These are phyloP conservation scores for Phytoseiulus persimilis DNA, from an alignment of 2,888 invertebrate species.

Conservation along the genomic window DNA sequence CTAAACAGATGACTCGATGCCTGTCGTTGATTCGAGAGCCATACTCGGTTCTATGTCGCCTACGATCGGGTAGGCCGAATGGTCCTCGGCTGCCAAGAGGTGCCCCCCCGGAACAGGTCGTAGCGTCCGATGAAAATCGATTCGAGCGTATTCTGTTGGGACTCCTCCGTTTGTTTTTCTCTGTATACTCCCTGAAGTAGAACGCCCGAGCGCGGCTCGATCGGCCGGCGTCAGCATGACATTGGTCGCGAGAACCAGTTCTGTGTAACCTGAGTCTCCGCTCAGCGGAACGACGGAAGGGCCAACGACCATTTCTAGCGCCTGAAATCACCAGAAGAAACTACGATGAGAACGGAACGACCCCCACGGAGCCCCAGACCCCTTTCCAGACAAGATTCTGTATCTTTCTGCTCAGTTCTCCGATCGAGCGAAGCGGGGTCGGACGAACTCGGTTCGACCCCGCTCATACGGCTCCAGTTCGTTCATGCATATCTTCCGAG, in stretches of 20 bases:
- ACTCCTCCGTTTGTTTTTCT: conserved; percentile 20
- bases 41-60: conserved; percentile 37
- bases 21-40: conserved; percentile 19
- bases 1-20: conserved; percentile 5
- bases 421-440: too few species aligned
- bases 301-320: conserved; percentile 21
- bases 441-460: too few species aligned
- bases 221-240: conserved; percentile 20
- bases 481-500: too few species aligned
- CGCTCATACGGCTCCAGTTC: too few species aligned
- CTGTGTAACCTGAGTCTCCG: conserved; percentile 7
- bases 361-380: too few species aligned
- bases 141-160: conserved; percentile 33
- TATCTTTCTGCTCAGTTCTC: too few species aligned
- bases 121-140: conserved; percentile 32
- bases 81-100: conserved; percentile 33
- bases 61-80: conserved; percentile 28
- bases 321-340: background rate
- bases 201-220: background rate
- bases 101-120: conserved; percentile 28
- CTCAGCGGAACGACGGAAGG: conserved; percentile 24
- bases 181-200: background rate
- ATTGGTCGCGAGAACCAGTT: conserved; percentile 34
- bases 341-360: too few species aligned
- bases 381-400: too few species aligned